Conservation (phyloP, 2,113 vertebrate genomes). For the Pipra filicauda region DNA sequence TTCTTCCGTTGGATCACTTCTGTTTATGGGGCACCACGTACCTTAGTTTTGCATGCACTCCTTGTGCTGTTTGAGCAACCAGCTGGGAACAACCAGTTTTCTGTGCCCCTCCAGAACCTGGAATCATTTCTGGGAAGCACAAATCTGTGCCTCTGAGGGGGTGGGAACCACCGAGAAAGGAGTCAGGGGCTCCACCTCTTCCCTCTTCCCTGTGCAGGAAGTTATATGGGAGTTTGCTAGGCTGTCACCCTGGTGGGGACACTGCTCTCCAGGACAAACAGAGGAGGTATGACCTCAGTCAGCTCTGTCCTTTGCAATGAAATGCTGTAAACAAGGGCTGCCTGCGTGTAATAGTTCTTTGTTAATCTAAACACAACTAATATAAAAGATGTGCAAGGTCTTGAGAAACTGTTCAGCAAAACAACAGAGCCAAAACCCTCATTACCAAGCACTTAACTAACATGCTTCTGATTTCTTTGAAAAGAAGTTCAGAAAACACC, state of each 20-base stretch:
- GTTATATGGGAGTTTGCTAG: not conserved
- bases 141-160: not conserved
- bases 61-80: not conserved
- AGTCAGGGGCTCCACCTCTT: not conserved
- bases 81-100: not conserved
- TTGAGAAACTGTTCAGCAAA: not conserved
- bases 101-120: not conserved
- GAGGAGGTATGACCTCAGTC: not conserved
- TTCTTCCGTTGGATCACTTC: not conserved
- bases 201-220: not conserved
- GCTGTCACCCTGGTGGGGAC: not conserved
- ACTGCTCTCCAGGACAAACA: constrained; percentile 12
- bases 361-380: constrained; percentile 17
- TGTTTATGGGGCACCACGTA: not conserved
- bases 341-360: not conserved
- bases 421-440: not conserved
- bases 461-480: not conserved
- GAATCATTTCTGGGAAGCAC: not conserved
- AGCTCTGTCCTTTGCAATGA: not conserved
- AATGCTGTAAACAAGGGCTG: not conserved
- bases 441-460: not conserved
- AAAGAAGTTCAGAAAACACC: not conserved
- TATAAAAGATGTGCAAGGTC: constrained; percentile 1
- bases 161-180: not conserved
- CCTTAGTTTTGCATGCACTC: not conserved